phyloP scores from a whole-genome alignment of 2,113 vertebrate genomes.

The Neomonachus schauinslandi region DNA sequence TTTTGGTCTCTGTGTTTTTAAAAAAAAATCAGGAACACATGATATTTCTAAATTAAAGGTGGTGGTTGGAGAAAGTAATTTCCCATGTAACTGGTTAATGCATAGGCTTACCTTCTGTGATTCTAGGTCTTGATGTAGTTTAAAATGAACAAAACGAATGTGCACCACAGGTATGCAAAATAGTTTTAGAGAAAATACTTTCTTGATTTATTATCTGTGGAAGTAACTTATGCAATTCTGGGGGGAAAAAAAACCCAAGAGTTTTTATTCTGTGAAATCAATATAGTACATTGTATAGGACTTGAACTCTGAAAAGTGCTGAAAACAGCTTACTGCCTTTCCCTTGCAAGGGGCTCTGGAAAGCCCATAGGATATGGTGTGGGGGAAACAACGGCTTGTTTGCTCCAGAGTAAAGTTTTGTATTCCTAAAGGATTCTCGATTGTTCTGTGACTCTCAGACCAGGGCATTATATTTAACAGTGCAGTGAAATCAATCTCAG shows the following conservation, averaged over 20 bases:
- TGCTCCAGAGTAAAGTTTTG: conserved; percentile 24
- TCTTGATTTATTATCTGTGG: conserved; percentile 84
- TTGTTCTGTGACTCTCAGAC: not conserved
- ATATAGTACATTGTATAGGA: conserved; percentile 76
- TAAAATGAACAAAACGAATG: conserved; percentile 81
- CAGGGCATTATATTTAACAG: not conserved
- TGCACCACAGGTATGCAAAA: conserved; percentile 78
- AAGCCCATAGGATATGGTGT: not conserved
- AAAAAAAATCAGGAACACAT: conserved; percentile 67
- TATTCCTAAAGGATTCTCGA: not conserved
- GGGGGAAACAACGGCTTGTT: conserved; percentile 13
- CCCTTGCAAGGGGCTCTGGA: conserved; percentile 40
- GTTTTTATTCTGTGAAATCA: conserved; percentile 83
- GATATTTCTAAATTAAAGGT: conserved; percentile 72
- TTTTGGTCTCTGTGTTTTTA: not conserved
- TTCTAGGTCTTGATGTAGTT: conserved; percentile 62
- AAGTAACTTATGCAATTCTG: conserved; percentile 80
- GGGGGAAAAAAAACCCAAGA: conserved; percentile 69
- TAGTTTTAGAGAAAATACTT: conserved; percentile 78
- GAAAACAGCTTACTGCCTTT: conserved; percentile 82
- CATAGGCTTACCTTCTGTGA: conserved; percentile 75
- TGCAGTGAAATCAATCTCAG: conserved; percentile 53
- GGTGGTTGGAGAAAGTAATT: conserved; percentile 72
- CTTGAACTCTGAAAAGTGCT: conserved; percentile 80
- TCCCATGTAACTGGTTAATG: conserved; percentile 76